Evolutionary conservation across 2,797 vertebrate genomes (phyloP).

Genomic region (Sparidentex hasta): DNA sequence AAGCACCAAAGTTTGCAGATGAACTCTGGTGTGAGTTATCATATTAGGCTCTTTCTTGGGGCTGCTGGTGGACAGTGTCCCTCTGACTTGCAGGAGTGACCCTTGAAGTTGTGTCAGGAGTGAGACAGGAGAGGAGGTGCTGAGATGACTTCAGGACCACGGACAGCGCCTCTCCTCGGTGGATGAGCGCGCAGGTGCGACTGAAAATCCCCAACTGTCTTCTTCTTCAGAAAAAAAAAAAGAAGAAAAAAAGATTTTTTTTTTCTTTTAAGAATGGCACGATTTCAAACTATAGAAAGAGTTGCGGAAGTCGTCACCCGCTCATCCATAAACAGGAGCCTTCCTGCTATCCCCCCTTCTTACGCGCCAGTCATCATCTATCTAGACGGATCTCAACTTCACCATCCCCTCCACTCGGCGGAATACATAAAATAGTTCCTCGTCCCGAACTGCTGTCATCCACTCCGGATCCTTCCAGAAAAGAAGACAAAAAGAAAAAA

Average conservation of each 20-base stretch:
- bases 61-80: constrained; percentile 50
- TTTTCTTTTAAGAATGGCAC: neutral
- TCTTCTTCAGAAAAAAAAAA: no score
- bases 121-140: neutral
- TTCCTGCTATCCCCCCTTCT: neutral
- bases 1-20: constrained; percentile 69
- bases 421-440: constrained; percentile 27
- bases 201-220: constrained; percentile 2
- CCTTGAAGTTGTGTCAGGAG: neutral
- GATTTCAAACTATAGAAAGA: neutral
- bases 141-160: constrained; percentile 75
- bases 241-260: neutral
- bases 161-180: constrained; percentile 78
- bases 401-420: constrained; percentile 4
- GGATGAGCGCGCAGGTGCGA: constrained; percentile 31
- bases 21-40: constrained; percentile 68
- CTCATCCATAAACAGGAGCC: neutral
- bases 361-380: neutral
- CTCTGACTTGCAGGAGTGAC: constrained; percentile 32
- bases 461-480: constrained; percentile 40
- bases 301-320: neutral
- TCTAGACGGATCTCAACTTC: constrained; percentile 39
- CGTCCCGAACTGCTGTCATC: constrained; percentile 29
- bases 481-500: neutral
- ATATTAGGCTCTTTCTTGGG: constrained; percentile 72